phyloP scores from a whole-genome alignment of 1,140 invertebrate genomes.

The Babylonia areolata region DNA sequence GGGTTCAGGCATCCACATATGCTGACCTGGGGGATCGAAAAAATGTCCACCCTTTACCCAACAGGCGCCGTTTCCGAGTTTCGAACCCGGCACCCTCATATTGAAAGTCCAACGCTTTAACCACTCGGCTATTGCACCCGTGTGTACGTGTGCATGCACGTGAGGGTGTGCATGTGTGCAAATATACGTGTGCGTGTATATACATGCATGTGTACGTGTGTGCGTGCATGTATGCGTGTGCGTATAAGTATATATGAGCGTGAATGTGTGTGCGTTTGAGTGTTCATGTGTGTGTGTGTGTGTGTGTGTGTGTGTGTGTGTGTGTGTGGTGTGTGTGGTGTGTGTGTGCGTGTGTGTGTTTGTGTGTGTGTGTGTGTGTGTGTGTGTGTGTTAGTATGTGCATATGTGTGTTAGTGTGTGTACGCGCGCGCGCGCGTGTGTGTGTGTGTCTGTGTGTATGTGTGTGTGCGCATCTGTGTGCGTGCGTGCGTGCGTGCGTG shows the following conservation, averaged over 20 bases:
- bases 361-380: background rate
- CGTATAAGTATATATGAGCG: background rate
- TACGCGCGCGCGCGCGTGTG: background rate
- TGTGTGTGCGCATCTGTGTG: background rate
- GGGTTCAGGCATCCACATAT: no score
- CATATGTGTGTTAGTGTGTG: background rate
- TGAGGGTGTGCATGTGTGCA: background rate
- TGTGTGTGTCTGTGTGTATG: background rate
- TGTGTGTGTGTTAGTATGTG: background rate
- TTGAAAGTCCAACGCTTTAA: no score
- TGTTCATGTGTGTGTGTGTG: no score
- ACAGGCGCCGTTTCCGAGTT: no score
- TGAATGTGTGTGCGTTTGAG: background rate
- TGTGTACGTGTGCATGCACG: background rate
- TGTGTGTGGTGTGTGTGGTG: background rate
- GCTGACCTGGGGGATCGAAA: no score
- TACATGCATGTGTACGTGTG: background rate
- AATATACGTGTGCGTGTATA: background rate
- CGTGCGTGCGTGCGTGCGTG: background rate
- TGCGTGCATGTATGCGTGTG: background rate
- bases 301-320: no score
- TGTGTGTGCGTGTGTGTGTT: background rate
- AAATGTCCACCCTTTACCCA: no score
- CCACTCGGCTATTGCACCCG: no score
- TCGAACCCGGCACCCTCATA: no score